Evolutionary conservation across 2,113 vertebrate species (phyloP).

Genomic region (Cottus gobio): DNA sequence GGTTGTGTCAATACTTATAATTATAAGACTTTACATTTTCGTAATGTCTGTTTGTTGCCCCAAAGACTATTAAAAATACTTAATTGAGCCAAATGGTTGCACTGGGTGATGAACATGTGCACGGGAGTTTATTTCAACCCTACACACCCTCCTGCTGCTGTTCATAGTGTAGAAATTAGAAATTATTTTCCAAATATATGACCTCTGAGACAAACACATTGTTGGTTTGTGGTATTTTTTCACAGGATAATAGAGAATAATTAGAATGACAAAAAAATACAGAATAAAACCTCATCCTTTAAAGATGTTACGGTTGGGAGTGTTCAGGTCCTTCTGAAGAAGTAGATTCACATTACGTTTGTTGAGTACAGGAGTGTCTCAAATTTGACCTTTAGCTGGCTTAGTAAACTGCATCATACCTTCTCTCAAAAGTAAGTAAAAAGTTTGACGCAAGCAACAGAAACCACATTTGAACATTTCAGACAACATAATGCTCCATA

Average conservation of each 20-base stretch:
- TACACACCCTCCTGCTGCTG: neutral
- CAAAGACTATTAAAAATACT: neutral
- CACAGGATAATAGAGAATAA: neutral
- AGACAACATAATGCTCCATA: conserved; percentile 74
- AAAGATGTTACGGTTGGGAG: neutral
- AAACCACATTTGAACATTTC: conserved; percentile 76
- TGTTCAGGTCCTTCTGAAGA: neutral
- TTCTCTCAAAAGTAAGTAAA: conserved; percentile 26
- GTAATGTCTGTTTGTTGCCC: neutral
- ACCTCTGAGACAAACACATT: neutral
- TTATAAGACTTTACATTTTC: neutral
- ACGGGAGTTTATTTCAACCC: neutral
- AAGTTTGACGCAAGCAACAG: conserved; percentile 70
- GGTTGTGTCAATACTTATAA: neutral
- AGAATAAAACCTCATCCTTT: neutral
- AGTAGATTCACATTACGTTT: neutral
- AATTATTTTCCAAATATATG: neutral
- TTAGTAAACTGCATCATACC: neutral
- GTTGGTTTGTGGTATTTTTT: neutral
- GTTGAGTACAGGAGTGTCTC: neutral
- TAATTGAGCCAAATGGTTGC: neutral
- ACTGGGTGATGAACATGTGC: neutral
- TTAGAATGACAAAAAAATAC: neutral
- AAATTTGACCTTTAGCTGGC: neutral
- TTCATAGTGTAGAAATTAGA: neutral